These are phyloP conservation scores for Xylocampa areola DNA, from an alignment of 2,888 invertebrate species.

Conservation along the genomic window DNA sequence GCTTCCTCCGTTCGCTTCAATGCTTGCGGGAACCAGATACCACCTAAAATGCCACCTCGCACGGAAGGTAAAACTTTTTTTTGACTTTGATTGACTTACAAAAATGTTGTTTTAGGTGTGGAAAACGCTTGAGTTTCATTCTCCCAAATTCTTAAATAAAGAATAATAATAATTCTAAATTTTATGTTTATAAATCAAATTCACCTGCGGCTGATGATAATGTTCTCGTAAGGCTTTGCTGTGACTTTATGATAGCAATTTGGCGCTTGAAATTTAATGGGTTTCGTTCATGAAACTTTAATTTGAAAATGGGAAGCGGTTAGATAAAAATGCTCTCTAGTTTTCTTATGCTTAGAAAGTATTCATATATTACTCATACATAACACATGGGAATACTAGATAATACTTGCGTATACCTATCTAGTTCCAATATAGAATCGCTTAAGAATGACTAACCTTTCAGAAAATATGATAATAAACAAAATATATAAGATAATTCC, in stretches of 20 bases:
- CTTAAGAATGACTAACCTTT: too few species aligned
- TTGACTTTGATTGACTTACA: constrained; percentile 30
- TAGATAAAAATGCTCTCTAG: constrained; percentile 20
- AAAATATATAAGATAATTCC: too few species aligned
- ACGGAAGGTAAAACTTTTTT: constrained; percentile 24
- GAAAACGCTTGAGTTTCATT: constrained; percentile 23
- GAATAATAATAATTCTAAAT: constrained; percentile 14
- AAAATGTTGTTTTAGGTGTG: constrained; percentile 29
- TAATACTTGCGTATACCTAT: too few species aligned
- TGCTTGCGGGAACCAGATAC: too few species aligned
- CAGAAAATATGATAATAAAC: too few species aligned
- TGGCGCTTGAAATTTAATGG: constrained; percentile 33
- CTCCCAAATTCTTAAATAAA: constrained; percentile 14
- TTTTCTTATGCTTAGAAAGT: not conserved
- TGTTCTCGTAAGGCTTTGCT: constrained; percentile 7
- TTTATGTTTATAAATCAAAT: constrained; percentile 25
- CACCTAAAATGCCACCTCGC: constrained; percentile 5
- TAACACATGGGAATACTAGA: not conserved
- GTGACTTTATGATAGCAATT: constrained; percentile 28
- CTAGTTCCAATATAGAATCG: too few species aligned
- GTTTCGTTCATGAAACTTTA: constrained; percentile 33
- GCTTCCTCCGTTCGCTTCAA: too few species aligned
- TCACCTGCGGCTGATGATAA: constrained; percentile 16
- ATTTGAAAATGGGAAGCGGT: constrained; percentile 22
- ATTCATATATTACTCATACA: constrained; percentile 2